These are phyloP conservation scores for Lophotriccus pileatus DNA, from an alignment of 2,797 vertebrate genomes.

Conservation along the genomic window DNA sequence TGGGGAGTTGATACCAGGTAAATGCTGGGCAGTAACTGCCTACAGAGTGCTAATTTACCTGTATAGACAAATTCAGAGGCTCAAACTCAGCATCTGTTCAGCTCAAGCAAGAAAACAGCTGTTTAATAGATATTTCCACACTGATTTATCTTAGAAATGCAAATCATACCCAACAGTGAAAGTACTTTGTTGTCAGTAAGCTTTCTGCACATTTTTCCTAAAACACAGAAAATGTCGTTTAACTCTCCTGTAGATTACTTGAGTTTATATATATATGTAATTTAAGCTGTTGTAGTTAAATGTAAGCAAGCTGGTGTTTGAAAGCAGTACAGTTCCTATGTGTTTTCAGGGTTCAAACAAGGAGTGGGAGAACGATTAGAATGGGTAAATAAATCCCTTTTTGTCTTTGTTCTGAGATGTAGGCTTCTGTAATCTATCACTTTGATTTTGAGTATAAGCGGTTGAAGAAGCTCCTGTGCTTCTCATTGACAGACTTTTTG, in stretches of 20 bases:
- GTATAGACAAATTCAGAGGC: not conserved
- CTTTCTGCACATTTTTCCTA: not conserved
- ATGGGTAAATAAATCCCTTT: not conserved
- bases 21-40: not conserved
- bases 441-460: not conserved
- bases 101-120: not conserved
- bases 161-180: not conserved
- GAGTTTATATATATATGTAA: not conserved
- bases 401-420: not conserved
- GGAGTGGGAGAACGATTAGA: not conserved
- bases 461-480: not conserved
- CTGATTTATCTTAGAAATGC: not conserved
- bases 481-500: not conserved
- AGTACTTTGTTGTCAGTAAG: not conserved
- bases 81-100: not conserved
- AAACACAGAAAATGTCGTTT: not conserved
- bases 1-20: slow-evolving; percentile 5
- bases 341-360: not conserved
- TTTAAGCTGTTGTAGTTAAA: not conserved
- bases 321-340: not conserved
- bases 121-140: not conserved
- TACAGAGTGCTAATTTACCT: not conserved
- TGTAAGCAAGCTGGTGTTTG: not conserved
- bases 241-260: not conserved
- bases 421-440: not conserved